Base-by-base conservation (phyloP, 2,113 vertebrate species). In the Baryphthengus martii region DNA sequence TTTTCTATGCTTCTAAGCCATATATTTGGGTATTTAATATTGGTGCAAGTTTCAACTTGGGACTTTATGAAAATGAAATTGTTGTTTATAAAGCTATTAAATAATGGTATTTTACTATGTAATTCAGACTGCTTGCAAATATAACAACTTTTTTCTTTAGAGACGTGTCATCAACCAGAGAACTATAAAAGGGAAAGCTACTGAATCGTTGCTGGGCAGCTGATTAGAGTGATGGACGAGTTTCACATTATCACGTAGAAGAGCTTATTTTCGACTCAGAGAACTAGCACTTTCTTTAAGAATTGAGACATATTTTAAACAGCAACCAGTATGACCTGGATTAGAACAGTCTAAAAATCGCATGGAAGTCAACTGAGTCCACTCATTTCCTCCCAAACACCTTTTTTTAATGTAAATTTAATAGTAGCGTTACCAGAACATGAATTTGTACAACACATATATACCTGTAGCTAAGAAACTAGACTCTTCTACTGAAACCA, bases 311-410 rank as follows among this genome's bases (percentile, higher is more conserved):
- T n/a, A 80, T 44, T 91, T 76, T 52, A 91, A 95, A 62, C 37
- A 89, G 25, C 58, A 89, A 33, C 20, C 19, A n/a, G 39, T 12
- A 31, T 68, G 75, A 84, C 26, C 52, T 72, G 23, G 58, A 76
- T 91, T 71, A 96, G 78, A 87, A 68, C 17, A 87, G 47, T 76
- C 82, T 82, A 70, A 91, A 95, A 91, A 70, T 23, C 85, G 59
- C 73, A 80, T 20, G 45, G 29, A 89, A 90, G 67, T 80, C 65
- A 93, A 95, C 42, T 63, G 19, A 93, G 85, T 88, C 26, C 28
- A 79, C 21, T 72, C 13, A 33, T 77, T 90, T 96, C 33, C 23
- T 37, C 63, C 76, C 18, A 86, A 90, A 75, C 44, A 68, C 15
- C 13, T 83, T 19, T 67, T 77, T 68, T 28, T n/a, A n/a, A 59